A percentile compares a stretch with the other conserved stretches of the same genome.
Conservation (phyloP, 2,888 invertebrate genomes). For the Nezara viridula region DNA sequence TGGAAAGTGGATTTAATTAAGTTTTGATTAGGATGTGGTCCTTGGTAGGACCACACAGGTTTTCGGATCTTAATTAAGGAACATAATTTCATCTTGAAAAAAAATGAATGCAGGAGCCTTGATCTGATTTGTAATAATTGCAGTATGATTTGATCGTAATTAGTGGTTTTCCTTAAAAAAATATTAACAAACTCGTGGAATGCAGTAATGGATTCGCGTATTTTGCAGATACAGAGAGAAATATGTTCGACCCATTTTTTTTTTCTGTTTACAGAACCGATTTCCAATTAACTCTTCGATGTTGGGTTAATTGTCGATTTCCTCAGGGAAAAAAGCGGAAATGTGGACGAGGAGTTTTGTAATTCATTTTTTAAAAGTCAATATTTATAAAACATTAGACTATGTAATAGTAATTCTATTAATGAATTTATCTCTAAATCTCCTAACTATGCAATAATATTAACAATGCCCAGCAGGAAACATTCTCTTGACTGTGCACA, state of each 20-base stretch:
- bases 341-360: neutral
- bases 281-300: neutral
- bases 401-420: no score
- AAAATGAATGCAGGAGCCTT: neutral
- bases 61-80: neutral
- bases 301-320: neutral
- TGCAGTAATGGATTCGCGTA: neutral
- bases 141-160: neutral
- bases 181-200: neutral
- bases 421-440: no score
- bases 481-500: no score
- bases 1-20: neutral
- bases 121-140: neutral
- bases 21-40: neutral
- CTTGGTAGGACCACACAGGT: neutral
- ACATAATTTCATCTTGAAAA: neutral
- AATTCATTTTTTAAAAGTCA: no score
- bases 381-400: no score
- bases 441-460: no score
- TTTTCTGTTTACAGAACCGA: neutral
- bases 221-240: neutral
- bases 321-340: neutral
- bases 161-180: neutral
- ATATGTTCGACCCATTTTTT: neutral
- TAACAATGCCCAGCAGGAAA: no score